These are phyloP conservation scores for Leuctra nigra DNA, from an alignment of 2,888 invertebrate species.

Conservation along the genomic window DNA sequence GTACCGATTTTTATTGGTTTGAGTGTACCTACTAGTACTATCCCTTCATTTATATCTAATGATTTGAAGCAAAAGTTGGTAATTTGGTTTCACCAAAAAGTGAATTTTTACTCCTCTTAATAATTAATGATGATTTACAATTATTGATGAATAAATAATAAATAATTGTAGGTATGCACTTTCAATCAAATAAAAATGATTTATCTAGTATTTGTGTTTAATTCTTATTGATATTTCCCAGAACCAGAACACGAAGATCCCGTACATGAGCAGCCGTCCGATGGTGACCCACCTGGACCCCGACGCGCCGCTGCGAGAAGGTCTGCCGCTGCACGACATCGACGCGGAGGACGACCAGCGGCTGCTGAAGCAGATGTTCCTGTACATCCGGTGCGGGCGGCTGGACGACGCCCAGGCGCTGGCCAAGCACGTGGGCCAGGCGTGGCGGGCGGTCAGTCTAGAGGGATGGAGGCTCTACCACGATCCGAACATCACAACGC, in stretches of 20 bases:
- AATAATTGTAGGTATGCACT: no score
- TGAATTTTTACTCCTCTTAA: no score
- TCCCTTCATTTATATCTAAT: no score
- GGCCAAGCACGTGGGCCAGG: conserved; percentile 80
- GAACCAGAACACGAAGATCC: conserved; percentile 42
- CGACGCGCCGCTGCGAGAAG: conserved; percentile 78
- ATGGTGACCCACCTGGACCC: conserved; percentile 74
- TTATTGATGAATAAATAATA: no score
- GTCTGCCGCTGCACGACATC: conserved; percentile 72
- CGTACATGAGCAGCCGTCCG: conserved; percentile 50
- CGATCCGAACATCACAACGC: conserved; percentile 65
- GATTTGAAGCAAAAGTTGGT: no score
- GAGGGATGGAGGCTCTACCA: conserved; percentile 87
- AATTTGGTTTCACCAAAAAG: no score
- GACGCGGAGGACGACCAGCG: conserved; percentile 48
- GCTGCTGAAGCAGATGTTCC: conserved; percentile 47
- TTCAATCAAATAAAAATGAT: no score
- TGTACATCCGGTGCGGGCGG: conserved; percentile 77
- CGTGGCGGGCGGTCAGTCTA: conserved; percentile 84
- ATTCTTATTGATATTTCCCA: no score
- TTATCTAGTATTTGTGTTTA: no score
- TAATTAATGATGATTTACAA: no score
- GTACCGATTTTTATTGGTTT: no score
- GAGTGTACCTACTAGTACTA: no score
- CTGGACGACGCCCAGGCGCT: conserved; percentile 77